phyloP scores from a whole-genome alignment of 2,888 invertebrate species.

The Drosophila sordidula region DNA sequence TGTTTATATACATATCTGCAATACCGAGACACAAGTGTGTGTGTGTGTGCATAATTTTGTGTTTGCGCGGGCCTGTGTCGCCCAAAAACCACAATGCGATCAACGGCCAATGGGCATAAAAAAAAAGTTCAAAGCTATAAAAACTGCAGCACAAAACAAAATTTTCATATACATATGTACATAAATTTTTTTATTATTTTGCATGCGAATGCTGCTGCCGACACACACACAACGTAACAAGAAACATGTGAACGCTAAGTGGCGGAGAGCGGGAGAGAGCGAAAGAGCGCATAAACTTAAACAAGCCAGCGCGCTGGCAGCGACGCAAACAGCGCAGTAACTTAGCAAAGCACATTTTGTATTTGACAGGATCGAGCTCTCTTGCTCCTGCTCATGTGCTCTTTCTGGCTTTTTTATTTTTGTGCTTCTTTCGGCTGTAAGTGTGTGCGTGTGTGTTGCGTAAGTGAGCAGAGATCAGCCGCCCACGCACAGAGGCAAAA shows the following conservation, averaged over 20 bases:
- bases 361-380: slow-evolving; percentile 41
- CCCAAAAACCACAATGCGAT: slow-evolving; percentile 41
- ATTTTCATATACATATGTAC: slow-evolving; percentile 8
- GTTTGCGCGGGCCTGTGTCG: slow-evolving; percentile 21
- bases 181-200: slow-evolving; percentile 13
- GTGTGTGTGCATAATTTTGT: slow-evolving; percentile 7
- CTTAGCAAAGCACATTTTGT: slow-evolving; percentile 20
- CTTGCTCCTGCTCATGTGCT: slow-evolving; percentile 2
- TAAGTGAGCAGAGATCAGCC: slow-evolving; percentile 41
- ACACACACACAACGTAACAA: slow-evolving; percentile 3
- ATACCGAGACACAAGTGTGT: neutral
- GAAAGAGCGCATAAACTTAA: slow-evolving; percentile 1
- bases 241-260: slow-evolving; percentile 11
- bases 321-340: slow-evolving; percentile 25
- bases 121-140: slow-evolving; percentile 76
- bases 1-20: slow-evolving; percentile 11
- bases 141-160: slow-evolving; percentile 43
- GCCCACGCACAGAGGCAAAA: slow-evolving; percentile 54
- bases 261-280: slow-evolving; percentile 6
- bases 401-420: neutral
- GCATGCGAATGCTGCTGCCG: slow-evolving; percentile 13
- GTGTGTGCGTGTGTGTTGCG: slow-evolving; percentile 39
- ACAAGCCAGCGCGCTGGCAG: slow-evolving; percentile 18
- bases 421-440: neutral
- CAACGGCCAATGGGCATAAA: slow-evolving; percentile 37